phyloP scores from a whole-genome alignment of 2,797 vertebrate genomes.

The Helostoma temminkii region DNA sequence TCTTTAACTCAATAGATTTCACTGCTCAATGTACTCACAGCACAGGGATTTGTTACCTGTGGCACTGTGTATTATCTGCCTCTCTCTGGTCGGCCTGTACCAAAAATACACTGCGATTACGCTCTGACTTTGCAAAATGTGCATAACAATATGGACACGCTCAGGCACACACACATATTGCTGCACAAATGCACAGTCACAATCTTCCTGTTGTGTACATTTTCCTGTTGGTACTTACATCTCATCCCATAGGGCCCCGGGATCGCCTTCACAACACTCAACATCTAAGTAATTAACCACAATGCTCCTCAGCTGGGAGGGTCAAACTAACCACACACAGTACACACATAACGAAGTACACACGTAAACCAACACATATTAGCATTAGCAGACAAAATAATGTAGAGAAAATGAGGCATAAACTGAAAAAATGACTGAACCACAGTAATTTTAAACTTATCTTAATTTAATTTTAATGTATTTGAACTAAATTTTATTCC shows the following conservation, averaged over 20 bases:
- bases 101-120: conserved; percentile 44
- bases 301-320: conserved; percentile 30
- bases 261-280: conserved; percentile 41
- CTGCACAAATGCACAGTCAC: not conserved
- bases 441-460: too few species aligned
- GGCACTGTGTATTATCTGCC: conserved; percentile 48
- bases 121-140: conserved; percentile 31
- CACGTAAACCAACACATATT: conserved; percentile 12
- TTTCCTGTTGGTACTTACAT: conserved; percentile 55
- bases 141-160: conserved; percentile 11
- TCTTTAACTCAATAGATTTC: conserved; percentile 54
- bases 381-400: not conserved
- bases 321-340: conserved; percentile 10
- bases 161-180: not conserved
- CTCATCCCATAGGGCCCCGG: conserved; percentile 52
- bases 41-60: conserved; percentile 59
- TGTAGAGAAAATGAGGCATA: too few species aligned
- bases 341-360: conserved; percentile 1
- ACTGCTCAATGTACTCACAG: conserved; percentile 40
- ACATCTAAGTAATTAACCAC: conserved; percentile 54
- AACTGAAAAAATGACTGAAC: too few species aligned
- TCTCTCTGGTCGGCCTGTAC: conserved; percentile 32
- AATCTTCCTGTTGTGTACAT: conserved; percentile 34
- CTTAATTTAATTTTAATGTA: too few species aligned
- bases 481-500: too few species aligned